Evolutionary conservation across 2,888 invertebrate genomes (phyloP), one percentile per base, ranked within the genome.

Genomic region (Mamestra brassicae): DNA sequence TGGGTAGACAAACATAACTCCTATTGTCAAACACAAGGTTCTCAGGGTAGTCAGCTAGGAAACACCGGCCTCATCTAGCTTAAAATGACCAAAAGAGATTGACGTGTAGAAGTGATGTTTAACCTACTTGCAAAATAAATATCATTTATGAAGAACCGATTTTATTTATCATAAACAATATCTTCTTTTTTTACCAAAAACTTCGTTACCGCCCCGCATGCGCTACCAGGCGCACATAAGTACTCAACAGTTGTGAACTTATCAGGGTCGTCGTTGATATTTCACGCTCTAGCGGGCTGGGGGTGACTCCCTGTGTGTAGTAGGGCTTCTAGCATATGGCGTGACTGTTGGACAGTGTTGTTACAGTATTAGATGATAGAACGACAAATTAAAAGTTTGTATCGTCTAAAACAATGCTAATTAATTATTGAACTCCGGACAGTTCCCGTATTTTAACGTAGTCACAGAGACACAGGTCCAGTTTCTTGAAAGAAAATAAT

Each of bases 191-290:
- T 34, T 15, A 11, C 17, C 17, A 7, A 55, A 80, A 55, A 75
- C 15, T 13, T 54, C 47, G 62, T 77, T 67, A 70, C 42, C 34
- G 36, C 38, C 34, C 7, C 36, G 5, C 47, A 50, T 36, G 7
- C 52, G 54, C 15, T 76, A 81, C 68, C 54, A 81, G 68, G 77
- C 57, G 17, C 1, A 0, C 65, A 58, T 65, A 66, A 26, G 42
- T 15, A 50, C 11, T 1, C 42, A 65, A 54, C 80, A 76, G 79
- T 78, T 71, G 77, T 54, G 50, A 54, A 66, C 69, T 82, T 84
- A 84, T 84, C 85, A 84, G 81, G 64, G 63, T 57, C 60, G 72
- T 61, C 78, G 80, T 71, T 78, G 75, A 69, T 77, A 78, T 85
- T 83, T 83, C 83, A 85, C 72, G 85, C 42, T 84, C 71, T 58